phyloP scores from a whole-genome alignment of 2,113 vertebrate species.

The Oncorhynchus gorbuscha region DNA sequence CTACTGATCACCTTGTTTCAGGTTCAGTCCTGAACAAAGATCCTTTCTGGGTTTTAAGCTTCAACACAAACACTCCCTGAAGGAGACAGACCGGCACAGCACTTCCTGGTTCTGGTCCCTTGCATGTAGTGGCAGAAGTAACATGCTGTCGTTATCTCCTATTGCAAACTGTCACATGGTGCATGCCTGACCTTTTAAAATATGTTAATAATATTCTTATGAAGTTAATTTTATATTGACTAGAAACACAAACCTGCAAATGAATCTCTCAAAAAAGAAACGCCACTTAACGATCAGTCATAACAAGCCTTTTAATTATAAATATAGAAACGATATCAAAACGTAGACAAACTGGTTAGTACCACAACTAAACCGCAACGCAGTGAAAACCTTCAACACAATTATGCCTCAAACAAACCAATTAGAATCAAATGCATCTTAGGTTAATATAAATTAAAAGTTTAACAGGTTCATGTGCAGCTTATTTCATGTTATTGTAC shows the following conservation, averaged over 20 bases:
- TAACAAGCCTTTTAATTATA: slow-evolving; percentile 64
- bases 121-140: neutral
- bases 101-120: neutral
- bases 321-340: slow-evolving; percentile 65
- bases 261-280: neutral
- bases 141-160: neutral
- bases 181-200: neutral
- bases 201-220: no score
- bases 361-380: slow-evolving; percentile 49
- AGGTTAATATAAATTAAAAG: slow-evolving; percentile 33
- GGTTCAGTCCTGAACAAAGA: neutral
- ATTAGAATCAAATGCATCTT: slow-evolving; percentile 26
- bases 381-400: slow-evolving; percentile 48
- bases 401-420: slow-evolving; percentile 44
- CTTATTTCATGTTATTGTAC: slow-evolving; percentile 26
- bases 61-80: neutral
- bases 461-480: neutral
- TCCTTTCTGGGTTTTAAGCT: neutral
- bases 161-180: neutral
- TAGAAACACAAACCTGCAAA: neutral
- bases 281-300: neutral
- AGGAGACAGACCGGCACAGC: neutral
- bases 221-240: neutral
- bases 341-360: slow-evolving; percentile 64
- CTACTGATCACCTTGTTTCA: slow-evolving; percentile 51